These are phyloP conservation scores for Caenorhabditis sulstoni DNA, from an alignment of 2,888 invertebrate genomes.

Conservation along the genomic window DNA sequence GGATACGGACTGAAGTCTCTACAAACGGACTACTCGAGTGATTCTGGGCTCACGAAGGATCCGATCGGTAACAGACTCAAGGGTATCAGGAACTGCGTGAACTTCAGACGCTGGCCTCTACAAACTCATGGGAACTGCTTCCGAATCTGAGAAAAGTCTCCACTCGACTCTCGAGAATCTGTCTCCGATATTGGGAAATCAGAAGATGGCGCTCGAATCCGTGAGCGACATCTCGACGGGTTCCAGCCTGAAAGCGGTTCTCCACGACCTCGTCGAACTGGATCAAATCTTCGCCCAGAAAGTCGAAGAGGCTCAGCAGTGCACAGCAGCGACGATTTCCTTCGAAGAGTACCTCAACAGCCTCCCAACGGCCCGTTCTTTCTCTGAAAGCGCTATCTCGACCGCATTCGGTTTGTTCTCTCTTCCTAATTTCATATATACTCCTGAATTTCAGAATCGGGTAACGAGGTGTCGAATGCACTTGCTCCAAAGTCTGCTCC, in stretches of 20 bases:
- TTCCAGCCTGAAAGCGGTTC: constrained; percentile 48
- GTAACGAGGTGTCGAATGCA: not conserved
- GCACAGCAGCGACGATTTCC: not conserved
- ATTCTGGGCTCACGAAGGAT: constrained; percentile 35
- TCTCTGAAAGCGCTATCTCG: constrained; percentile 14
- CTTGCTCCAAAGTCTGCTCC: not conserved
- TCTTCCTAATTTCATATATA: too few relatives aligned
- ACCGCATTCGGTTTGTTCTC: constrained; percentile 1
- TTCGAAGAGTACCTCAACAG: constrained; percentile 34
- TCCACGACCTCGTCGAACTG: constrained; percentile 52
- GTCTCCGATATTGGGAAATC: constrained; percentile 26
- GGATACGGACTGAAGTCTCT: constrained; percentile 38
- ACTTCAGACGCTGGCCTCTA: constrained; percentile 27
- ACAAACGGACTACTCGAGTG: constrained; percentile 26
- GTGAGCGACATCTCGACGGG: constrained; percentile 18
- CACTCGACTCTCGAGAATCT: constrained; percentile 44
- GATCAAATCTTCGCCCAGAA: constrained; percentile 47
- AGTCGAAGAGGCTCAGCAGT: constrained; percentile 22
- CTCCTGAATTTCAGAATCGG: not conserved
- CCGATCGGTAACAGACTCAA: too few relatives aligned
- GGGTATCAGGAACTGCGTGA: not conserved
- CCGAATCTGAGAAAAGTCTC: constrained; percentile 23
- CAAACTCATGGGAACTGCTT: constrained; percentile 17
- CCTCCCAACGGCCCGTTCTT: constrained; percentile 43
- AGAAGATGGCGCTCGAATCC: constrained; percentile 13